Evolutionary conservation across 2,888 invertebrate genomes (phyloP).

Genomic region (Hydrotaea diabolus): DNA sequence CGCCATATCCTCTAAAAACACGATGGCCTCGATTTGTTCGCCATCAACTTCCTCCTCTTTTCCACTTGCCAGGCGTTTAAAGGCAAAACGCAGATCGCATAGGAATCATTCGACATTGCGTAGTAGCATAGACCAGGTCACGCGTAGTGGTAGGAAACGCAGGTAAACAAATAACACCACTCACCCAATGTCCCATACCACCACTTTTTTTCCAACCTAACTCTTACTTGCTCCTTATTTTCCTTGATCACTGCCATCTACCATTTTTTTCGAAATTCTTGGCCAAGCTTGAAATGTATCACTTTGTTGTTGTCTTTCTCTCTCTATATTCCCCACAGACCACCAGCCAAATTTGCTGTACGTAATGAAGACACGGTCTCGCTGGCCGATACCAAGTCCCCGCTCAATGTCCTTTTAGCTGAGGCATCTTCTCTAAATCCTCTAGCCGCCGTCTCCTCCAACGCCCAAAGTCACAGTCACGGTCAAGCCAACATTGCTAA

Average conservation of each 20-base stretch:
- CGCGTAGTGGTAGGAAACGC: slow-evolving; percentile 65
- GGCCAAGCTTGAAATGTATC: neutral
- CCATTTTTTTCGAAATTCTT: neutral
- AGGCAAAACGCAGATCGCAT: slow-evolving; percentile 52
- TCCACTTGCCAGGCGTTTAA: slow-evolving; percentile 50
- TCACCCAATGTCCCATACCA: neutral
- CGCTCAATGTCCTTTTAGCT: neutral
- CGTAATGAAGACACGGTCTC: neutral
- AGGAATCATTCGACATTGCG: slow-evolving; percentile 47
- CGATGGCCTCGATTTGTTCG: neutral
- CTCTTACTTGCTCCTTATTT: neutral
- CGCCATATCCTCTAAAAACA: no score
- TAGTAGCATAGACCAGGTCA: slow-evolving; percentile 43
- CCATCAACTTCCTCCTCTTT: slow-evolving; percentile 3
- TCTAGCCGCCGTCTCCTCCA: slow-evolving; percentile 2
- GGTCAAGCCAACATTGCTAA: neutral
- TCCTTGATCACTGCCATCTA: neutral
- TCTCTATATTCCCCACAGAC: slow-evolving; percentile 39
- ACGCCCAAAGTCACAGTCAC: neutral
- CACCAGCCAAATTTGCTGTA: slow-evolving; percentile 53
- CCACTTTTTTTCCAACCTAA: neutral
- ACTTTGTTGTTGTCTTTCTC: neutral
- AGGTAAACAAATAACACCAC: slow-evolving; percentile 50
- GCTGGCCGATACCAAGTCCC: neutral
- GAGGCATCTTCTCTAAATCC: neutral